These are phyloP conservation scores for Fragum fragum DNA, from an alignment of 2,888 invertebrate species.

Conservation along the genomic window DNA sequence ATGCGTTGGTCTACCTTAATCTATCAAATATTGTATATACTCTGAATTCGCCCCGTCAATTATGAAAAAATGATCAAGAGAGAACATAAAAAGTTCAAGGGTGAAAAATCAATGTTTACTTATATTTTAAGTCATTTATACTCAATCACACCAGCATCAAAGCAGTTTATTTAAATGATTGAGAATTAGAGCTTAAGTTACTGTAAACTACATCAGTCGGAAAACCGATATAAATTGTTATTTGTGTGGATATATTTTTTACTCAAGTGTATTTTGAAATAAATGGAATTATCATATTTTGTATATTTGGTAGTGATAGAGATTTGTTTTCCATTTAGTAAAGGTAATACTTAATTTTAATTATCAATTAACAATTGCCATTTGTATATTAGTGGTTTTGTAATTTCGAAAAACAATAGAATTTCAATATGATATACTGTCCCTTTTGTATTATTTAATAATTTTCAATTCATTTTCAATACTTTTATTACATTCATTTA, in stretches of 20 bases:
- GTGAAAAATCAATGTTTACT: constrained; percentile 24
- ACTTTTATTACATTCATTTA: no score
- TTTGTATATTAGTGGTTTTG: no score
- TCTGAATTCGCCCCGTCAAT: no score
- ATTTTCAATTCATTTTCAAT: no score
- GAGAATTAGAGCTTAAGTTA: background rate
- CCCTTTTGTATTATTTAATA: no score
- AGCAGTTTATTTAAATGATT: constrained; percentile 13
- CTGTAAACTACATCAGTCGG: background rate
- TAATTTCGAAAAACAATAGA: no score
- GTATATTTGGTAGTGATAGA: background rate
- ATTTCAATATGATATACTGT: no score
- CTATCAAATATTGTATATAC: no score
- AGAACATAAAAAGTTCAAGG: background rate
- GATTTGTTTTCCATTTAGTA: background rate
- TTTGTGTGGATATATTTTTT: background rate
- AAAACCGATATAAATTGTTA: no score
- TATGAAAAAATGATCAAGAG: no score
- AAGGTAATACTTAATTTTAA: background rate
- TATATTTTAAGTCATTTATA: constrained; percentile 13
- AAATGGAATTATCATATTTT: constrained; percentile 21
- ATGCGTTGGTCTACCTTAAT: no score
- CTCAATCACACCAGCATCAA: constrained; percentile 17
- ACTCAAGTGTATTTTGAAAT: background rate
- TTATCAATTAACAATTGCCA: no score